Evolutionary conservation across 2,888 invertebrate genomes (phyloP), one percentile per base, ranked within the genome.

Genomic region (Spodoptera picta): DNA sequence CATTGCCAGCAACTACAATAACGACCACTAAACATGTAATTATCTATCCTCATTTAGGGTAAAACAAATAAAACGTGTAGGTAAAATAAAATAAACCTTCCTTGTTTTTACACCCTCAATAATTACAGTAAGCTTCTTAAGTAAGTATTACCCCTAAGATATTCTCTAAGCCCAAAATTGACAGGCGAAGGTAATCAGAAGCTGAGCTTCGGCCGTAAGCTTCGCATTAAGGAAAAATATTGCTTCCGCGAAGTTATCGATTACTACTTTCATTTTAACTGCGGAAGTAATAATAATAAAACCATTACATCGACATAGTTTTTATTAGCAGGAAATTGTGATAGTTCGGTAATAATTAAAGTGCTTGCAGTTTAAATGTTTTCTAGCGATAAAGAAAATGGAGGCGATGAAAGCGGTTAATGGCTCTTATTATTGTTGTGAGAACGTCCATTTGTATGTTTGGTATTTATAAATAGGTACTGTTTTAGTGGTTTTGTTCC

Each of bases 151-250:
- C 59, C 65, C 3, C n/a, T 14, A 10, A 61, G 67, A 52, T 60
- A 69, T 73, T 46, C 61, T 43, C 53, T 43, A 51, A 64, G 51
- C 62, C 65, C 31, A 51, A 43, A 52, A 65, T 48, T 60, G 62
- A 69, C 62, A 61, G 60, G 62, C 55, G 60, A 56, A 49, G 68
- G 72, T 74, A 67, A 76, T 74, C 72, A 67, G 55, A 64, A 48
- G 36, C 14, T 19, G 31, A 44, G 48, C 61, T 56, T 65, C 23
- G 36, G 55, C 46, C 55, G 51, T 61, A 66, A 72, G 64, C 49
- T 52, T 41, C 19, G 57, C 72, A 72, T 77, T 74, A 65, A 62
- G 69, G 66, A 63, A 74, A 77, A 63, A 66, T 65, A 76, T 76
- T 58, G 58, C 65, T 71, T 65, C 68, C 61, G 42, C 55, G 24